A percentile compares a stretch with the other conserved stretches of the same genome.
Conservation (phyloP, 1,140 invertebrate genomes). For the Ephestia elutella region DNA sequence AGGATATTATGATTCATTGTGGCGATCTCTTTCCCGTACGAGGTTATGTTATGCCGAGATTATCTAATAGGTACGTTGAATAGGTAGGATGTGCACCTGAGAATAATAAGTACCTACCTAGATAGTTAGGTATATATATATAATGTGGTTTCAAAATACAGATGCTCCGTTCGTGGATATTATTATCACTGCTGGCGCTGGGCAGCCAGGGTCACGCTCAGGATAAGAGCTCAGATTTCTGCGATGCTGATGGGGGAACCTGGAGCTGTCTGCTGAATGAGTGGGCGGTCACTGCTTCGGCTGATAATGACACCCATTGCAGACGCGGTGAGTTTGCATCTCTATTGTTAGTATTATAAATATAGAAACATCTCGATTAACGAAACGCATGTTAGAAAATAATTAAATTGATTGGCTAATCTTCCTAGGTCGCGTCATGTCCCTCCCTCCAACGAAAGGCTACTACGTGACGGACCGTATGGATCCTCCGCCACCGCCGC, state of each 20-base stretch:
- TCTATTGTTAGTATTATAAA: background rate
- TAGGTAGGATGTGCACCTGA: too few relatives aligned
- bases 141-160: too few relatives aligned
- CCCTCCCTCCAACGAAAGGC: conserved; percentile 50
- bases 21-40: background rate
- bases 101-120: too few relatives aligned
- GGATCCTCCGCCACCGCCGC: conserved; percentile 45
- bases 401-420: too few relatives aligned
- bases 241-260: conserved; percentile 32
- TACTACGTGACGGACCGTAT: conserved; percentile 68
- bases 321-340: conserved; percentile 42
- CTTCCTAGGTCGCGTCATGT: conserved; percentile 59
- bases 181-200: conserved; percentile 20
- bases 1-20: background rate
- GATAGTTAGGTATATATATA: too few relatives aligned
- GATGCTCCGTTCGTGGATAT: conserved; percentile 7
- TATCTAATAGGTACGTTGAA: too few relatives aligned
- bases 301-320: conserved; percentile 14
- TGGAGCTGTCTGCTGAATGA: conserved; percentile 59
- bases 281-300: conserved; percentile 43
- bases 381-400: too few relatives aligned
- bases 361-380: background rate
- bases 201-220: conserved; percentile 25
- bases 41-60: background rate
- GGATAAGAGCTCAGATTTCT: conserved; percentile 25